These are phyloP conservation scores for Anoura caudifer DNA, from an alignment of 2,113 vertebrate genomes.

Conservation along the genomic window DNA sequence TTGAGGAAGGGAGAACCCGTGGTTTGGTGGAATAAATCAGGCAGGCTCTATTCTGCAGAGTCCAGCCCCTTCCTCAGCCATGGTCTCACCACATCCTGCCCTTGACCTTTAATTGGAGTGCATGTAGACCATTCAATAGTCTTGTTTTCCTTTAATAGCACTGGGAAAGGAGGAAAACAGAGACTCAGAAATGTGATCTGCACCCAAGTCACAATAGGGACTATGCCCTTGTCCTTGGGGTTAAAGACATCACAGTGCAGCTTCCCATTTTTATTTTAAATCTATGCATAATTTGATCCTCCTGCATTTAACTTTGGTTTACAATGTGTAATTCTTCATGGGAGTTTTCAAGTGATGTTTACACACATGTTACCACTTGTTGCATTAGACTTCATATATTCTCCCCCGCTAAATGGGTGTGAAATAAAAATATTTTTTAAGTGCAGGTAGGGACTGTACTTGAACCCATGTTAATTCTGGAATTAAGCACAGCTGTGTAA, in stretches of 20 bases:
- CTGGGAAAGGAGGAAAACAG: background rate
- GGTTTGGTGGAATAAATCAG: background rate
- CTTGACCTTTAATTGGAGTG: background rate
- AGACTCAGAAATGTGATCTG: background rate
- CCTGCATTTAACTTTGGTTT: background rate
- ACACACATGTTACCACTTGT: constrained; percentile 43
- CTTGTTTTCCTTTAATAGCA: background rate
- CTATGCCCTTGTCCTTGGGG: background rate
- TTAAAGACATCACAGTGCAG: background rate
- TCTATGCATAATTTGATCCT: background rate
- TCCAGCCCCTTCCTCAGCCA: no score
- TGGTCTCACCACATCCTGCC: background rate
- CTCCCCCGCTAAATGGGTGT: constrained; percentile 38
- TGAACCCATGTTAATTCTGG: background rate
- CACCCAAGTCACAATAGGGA: background rate
- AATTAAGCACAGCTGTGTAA: constrained; percentile 23
- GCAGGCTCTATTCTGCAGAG: background rate
- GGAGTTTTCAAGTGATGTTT: constrained; percentile 40
- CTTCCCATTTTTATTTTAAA: background rate
- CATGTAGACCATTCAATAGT: accelerated
- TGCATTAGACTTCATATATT: background rate
- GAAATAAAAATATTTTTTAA: constrained; percentile 42
- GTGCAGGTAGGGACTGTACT: constrained; percentile 29
- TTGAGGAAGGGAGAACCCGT: background rate
- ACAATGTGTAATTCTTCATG: background rate